Percentiles rank a stretch among this genome's conserved stretches.
These are phyloP conservation scores for Brachirus orientalis DNA, from an alignment of 2,113 vertebrate genomes.

Conservation along the genomic window DNA sequence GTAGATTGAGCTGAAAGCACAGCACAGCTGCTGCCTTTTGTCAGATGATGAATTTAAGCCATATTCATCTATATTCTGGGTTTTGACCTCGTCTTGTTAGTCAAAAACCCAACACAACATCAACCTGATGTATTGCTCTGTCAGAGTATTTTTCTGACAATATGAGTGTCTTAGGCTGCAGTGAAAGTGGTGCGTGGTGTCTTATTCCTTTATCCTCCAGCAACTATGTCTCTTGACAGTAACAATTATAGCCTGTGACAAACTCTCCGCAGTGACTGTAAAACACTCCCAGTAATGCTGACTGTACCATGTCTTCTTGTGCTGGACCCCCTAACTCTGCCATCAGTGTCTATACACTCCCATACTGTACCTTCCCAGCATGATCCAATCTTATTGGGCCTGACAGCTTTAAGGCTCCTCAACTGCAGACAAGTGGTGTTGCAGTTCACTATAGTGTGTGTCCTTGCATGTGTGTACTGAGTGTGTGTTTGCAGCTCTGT, in stretches of 20 bases:
- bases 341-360: constrained; percentile 32
- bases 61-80: background rate
- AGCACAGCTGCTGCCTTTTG: background rate
- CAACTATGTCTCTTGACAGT: constrained; percentile 45
- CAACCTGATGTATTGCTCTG: background rate
- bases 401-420: constrained; percentile 44
- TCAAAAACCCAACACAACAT: background rate
- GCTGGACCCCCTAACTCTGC: constrained; percentile 23
- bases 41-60: background rate
- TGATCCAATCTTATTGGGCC: constrained; percentile 30
- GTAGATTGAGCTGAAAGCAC: background rate
- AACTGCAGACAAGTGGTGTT: constrained; percentile 25
- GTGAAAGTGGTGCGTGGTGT: background rate
- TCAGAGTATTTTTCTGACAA: constrained; percentile 4
- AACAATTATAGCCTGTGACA: constrained; percentile 49
- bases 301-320: constrained; percentile 36
- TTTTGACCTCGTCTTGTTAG: background rate
- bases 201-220: constrained; percentile 39
- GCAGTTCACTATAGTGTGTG: constrained; percentile 23
- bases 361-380: constrained; percentile 11
- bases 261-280: constrained; percentile 46
- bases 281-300: constrained; percentile 53
- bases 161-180: constrained; percentile 4
- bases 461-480: background rate
- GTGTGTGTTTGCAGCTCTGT: constrained; percentile 3